Evolutionary conservation across 2,797 vertebrate species (phyloP), one percentile per base, ranked within the genome.

Genomic region (Dallia pectoralis): DNA sequence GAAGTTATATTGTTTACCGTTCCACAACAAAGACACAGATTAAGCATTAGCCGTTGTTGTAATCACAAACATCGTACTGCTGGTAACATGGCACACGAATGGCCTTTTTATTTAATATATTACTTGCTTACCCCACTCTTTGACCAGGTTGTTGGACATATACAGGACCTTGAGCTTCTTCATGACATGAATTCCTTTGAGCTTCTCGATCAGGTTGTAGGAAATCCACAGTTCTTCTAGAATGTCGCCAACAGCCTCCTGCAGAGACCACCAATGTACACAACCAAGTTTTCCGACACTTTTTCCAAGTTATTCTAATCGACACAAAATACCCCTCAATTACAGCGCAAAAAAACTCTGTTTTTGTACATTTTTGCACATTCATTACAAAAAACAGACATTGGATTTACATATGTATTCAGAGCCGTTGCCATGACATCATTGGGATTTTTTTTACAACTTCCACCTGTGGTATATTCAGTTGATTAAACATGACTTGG

Each of bases 131-230:
- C 97, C 95, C 97, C 97, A 99, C 36, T 99, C 97, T 88, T 98
- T 99, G 68, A 99, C 98, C 81, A 95, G 88, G 89, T 99, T 99
- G 91, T 99, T 98, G 78, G 97, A 97, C 94, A 99, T 99, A 87
- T 98, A 97, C 66, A 99, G 94, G 79, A 99, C 94, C 84, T 91
- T 94, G 67, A 99, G 85, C 69, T 95, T 97, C 91, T 94, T 98
- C 96, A 99, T 94, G 56, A 92, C 93, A 48, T 94, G 92, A 74
- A 99, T 94, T 69, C 98, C 98, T 85, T 94, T 97, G 82, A 99
- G 90, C 81, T 98, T 99, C 83, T 99, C 97, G 74, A 99, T 97
- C 75, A 94, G 90, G 86, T 99, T 99, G 83, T 97, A 99, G 0
- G 98, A 99, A 82, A 99, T 98, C 97, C 97, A 99, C 79, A 99